Evolutionary conservation across 2,888 invertebrate species (phyloP).

Genomic region (Phania funesta): DNA sequence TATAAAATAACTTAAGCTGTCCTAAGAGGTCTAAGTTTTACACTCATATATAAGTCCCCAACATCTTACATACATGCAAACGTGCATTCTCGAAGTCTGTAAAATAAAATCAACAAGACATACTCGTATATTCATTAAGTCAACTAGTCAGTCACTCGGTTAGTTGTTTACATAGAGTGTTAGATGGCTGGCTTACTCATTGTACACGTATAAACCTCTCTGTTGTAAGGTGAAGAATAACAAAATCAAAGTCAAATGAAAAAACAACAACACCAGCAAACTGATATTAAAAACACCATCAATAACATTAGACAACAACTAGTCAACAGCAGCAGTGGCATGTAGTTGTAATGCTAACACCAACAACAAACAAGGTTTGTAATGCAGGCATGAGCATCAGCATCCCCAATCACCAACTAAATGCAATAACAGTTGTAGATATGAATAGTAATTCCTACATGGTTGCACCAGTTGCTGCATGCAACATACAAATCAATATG

Average conservation of each 20-base stretch:
- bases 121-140: slow-evolving; percentile 11
- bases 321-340: slow-evolving; percentile 19
- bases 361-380: not conserved
- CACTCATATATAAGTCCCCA: not conserved
- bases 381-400: slow-evolving; percentile 28
- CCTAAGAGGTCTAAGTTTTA: not conserved
- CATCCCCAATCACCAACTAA: not conserved
- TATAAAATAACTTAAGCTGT: not conserved
- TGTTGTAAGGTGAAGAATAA: slow-evolving; percentile 52
- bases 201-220: not conserved
- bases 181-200: slow-evolving; percentile 14
- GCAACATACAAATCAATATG: slow-evolving; percentile 3
- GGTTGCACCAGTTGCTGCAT: slow-evolving; percentile 25
- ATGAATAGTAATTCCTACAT: slow-evolving; percentile 1
- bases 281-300: slow-evolving; percentile 39
- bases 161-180: too few relatives aligned
- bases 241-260: slow-evolving; percentile 52
- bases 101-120: not conserved
- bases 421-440: slow-evolving; percentile 23
- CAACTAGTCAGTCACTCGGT: slow-evolving; percentile 16
- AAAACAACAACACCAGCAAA: slow-evolving; percentile 19
- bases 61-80: not conserved
- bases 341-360: slow-evolving; percentile 8
- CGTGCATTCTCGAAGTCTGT: not conserved
- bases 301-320: slow-evolving; percentile 49